A percentile compares a stretch with the other conserved stretches of the same genome.
These are phyloP conservation scores for Ditylenchus dipsaci DNA, from an alignment of 1,140 invertebrate species.

Conservation along the genomic window DNA sequence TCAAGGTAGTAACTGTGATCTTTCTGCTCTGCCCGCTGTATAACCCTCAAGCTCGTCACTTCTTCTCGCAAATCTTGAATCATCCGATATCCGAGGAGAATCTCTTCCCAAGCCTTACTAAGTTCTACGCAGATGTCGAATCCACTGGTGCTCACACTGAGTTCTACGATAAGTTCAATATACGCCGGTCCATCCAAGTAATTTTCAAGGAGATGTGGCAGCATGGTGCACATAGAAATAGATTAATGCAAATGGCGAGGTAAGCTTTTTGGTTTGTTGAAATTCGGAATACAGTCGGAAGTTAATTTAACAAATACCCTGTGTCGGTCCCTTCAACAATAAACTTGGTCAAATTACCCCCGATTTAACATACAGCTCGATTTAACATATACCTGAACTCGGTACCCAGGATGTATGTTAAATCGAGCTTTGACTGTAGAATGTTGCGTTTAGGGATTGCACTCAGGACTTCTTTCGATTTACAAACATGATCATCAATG, in stretches of 20 bases:
- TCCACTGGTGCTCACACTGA: slow-evolving; percentile 73
- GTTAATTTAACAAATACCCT: too few relatives aligned
- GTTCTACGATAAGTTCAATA: slow-evolving; percentile 98
- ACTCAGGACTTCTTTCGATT: slow-evolving; percentile 89
- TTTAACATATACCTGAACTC: too few relatives aligned
- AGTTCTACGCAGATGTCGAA: slow-evolving; percentile 87
- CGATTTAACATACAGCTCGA: too few relatives aligned
- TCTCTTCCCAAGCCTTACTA: slow-evolving; percentile 83
- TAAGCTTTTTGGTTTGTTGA: slow-evolving; percentile 53
- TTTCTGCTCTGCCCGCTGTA: slow-evolving; percentile 83
- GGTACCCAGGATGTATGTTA: too few relatives aligned
- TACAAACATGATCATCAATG: slow-evolving; percentile 98
- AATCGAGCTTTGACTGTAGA: slow-evolving; percentile 10
- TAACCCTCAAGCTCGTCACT: slow-evolving; percentile 67
- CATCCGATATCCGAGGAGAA: slow-evolving; percentile 77
- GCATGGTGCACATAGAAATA: slow-evolving; percentile 60
- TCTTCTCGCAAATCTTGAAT: slow-evolving; percentile 72
- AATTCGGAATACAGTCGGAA: too few relatives aligned
- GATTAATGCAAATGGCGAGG: slow-evolving; percentile 64
- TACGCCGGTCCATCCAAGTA: slow-evolving; percentile 91
- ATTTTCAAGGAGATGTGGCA: slow-evolving; percentile 74
- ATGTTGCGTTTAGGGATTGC: slow-evolving; percentile 64
- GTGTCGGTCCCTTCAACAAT: too few relatives aligned
- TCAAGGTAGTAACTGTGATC: slow-evolving; percentile 73
- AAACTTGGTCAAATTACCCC: too few relatives aligned